Evolutionary conservation across 64 coral and sea anemone species (phyloP), one percentile per base, ranked within the genome.

Genomic region (Stichodactyla helianthus): DNA sequence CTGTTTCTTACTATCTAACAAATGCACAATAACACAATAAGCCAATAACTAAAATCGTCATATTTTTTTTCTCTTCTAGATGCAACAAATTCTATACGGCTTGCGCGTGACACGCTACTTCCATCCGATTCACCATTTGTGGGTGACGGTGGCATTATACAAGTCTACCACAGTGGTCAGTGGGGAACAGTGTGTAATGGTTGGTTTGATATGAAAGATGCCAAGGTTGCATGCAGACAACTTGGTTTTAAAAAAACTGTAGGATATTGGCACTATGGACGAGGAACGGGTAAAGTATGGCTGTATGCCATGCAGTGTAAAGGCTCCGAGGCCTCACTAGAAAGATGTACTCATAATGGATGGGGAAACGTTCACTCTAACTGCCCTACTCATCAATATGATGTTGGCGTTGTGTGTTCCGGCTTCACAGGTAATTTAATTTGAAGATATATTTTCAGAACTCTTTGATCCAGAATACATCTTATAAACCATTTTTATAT

Each of bases 171-270:
- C 77, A 79, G 50, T 52, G 77, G 77, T 50, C 77, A 79, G 31
- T 79, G 77, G 77, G 77, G 77, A 79, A 79, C 77, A 79, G 50
- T 79, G 50, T 79, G 77, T 79, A 5, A 79, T 79, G 35, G 50
- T 52, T 5, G 5, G 8, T 79, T 5, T 3, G 77, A 52, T 50
- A 50, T 31, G 77, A 79, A 14, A 5, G 77, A 79, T 52, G 77
- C 77, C 0, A 79, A 79, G 50, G 50, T 79, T 52, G 77, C 77
- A 31, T 79, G 77, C 6, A 6, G 50, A 13, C 77, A 79, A 52
- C 35, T 79, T 51, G 77, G 77, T 52, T 79, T 9, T 52, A 6
- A 20, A 4, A 79, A 50, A 50, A 6, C 28, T 17, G 77, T 52
- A 7, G 77, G 77, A 50, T 79, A 79, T 18, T 50, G 77, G 77